Evolutionary conservation across 2,113 vertebrate species (phyloP).

Genomic region (Dendropsophus ebraccatus): DNA sequence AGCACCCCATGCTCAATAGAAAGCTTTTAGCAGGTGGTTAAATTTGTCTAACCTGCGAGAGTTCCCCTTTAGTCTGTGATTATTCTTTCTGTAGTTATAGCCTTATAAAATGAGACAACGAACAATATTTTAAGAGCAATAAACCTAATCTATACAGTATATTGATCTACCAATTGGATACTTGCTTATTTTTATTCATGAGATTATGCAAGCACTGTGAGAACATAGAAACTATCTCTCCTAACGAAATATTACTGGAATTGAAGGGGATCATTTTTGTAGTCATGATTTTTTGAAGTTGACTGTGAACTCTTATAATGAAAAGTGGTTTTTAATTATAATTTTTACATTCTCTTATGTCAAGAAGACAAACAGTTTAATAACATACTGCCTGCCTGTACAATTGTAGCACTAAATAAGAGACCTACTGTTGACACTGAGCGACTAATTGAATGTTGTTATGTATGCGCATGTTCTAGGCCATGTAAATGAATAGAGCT

Average conservation of each 20-base stretch:
- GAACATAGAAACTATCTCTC: too few species aligned
- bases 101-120: too few species aligned
- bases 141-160: too few species aligned
- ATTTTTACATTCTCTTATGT: not conserved
- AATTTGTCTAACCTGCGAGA: too few species aligned
- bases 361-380: slow-evolving; percentile 6
- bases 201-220: too few species aligned
- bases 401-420: not conserved
- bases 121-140: too few species aligned
- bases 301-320: slow-evolving; percentile 5
- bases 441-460: not conserved
- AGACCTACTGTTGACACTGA: not conserved
- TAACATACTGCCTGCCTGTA: not conserved
- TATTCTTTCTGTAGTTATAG: too few species aligned
- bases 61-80: too few species aligned
- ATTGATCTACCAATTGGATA: too few species aligned
- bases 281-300: not conserved
- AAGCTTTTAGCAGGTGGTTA: too few species aligned
- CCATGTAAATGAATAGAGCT: not conserved
- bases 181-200: too few species aligned
- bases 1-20: too few species aligned
- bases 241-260: not conserved
- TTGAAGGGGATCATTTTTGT: not conserved
- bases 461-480: not conserved
- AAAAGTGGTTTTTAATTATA: slow-evolving; percentile 12